Evolutionary conservation across 2,888 invertebrate genomes (phyloP).

Genomic region (Ctena decussata): DNA sequence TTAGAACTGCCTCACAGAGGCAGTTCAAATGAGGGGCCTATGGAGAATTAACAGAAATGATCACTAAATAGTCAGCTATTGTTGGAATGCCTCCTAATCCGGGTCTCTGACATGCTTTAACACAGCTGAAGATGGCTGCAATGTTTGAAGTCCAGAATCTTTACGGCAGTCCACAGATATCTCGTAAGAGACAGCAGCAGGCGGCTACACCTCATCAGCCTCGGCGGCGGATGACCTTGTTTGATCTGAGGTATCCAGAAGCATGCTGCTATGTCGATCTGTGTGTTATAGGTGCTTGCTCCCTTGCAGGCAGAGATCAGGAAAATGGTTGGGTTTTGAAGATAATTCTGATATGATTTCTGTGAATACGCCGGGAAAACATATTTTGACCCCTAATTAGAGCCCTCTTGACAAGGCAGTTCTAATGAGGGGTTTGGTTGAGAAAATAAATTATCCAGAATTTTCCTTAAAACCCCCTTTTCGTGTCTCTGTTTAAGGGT

Average conservation of each 20-base stretch:
- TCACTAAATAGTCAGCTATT: too few species aligned
- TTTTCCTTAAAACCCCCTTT: too few species aligned
- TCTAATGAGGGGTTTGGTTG: too few species aligned
- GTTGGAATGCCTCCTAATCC: too few species aligned
- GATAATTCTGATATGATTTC: background rate
- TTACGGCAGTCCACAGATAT: conserved; percentile 81
- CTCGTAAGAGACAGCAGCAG: conserved; percentile 67
- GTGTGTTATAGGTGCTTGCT: background rate
- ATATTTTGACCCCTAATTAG: too few species aligned
- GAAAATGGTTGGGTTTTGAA: background rate
- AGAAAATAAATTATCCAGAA: too few species aligned
- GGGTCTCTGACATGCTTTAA: conserved; percentile 7
- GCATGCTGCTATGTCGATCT: conserved; percentile 6
- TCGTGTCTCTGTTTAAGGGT: too few species aligned
- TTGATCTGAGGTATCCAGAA: conserved; percentile 80
- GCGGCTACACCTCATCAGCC: conserved; percentile 60
- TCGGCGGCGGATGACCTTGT: conserved; percentile 78
- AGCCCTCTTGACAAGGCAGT: too few species aligned
- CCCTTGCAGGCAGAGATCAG: background rate
- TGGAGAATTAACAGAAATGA: too few species aligned
- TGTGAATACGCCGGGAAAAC: too few species aligned
- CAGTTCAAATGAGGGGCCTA: too few species aligned
- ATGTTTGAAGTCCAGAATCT: conserved; percentile 84
- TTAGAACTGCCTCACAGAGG: too few species aligned
- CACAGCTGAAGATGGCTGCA: conserved; percentile 34